Percentiles rank a stretch among this genome's conserved stretches.
These are phyloP conservation scores for Drosophila simulans DNA, from an alignment of 1,140 invertebrate species.

Conservation along the genomic window DNA sequence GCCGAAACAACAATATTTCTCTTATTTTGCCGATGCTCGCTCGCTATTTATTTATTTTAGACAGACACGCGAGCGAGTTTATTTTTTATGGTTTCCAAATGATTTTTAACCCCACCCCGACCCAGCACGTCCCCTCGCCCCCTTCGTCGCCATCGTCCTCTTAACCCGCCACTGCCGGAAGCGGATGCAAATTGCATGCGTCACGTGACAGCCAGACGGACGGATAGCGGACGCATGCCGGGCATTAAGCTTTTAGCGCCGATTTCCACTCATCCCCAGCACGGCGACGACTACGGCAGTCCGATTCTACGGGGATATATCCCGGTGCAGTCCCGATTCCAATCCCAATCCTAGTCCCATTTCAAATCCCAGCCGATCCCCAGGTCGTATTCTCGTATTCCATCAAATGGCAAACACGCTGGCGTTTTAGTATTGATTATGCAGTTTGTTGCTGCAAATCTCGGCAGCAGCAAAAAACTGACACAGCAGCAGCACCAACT, in stretches of 20 bases:
- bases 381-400: constrained; percentile 33
- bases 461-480: constrained; percentile 35
- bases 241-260: constrained; percentile 80
- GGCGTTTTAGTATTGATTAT: constrained; percentile 79
- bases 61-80: constrained; percentile 70
- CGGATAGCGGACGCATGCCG: constrained; percentile 41
- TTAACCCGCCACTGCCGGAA: constrained; percentile 65
- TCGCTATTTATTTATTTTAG: constrained; percentile 77
- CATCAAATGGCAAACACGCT: constrained; percentile 72
- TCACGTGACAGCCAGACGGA: constrained; percentile 76
- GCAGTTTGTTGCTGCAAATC: constrained; percentile 80
- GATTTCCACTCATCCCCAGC: constrained; percentile 36
- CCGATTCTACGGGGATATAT: constrained; percentile 10
- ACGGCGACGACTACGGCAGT: neutral
- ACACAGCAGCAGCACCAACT: constrained; percentile 9
- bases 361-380: neutral
- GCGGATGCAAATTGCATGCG: constrained; percentile 82
- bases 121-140: neutral
- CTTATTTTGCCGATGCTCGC: constrained; percentile 31
- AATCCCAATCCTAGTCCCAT: neutral
- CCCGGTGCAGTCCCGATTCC: neutral
- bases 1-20: constrained; percentile 35
- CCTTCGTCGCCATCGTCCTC: neutral
- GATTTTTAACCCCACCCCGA: constrained; percentile 70
- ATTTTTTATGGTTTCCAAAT: constrained; percentile 83